phyloP scores from a whole-genome alignment of 92 coral and sea anemone species.

The Pocillopora meandrina region DNA sequence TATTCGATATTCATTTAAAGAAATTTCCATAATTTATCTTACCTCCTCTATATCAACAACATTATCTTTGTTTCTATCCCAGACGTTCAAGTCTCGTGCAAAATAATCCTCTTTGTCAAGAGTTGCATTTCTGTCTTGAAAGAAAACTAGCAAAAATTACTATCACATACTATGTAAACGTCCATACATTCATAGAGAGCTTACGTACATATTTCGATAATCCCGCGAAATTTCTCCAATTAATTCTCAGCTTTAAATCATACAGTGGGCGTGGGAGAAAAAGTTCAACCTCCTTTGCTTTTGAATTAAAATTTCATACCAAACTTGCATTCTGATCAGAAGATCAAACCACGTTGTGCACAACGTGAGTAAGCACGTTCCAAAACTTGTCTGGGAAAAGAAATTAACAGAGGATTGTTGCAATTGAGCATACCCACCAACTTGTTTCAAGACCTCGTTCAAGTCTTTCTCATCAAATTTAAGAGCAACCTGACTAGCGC shows the following conservation, averaged over 20 bases:
- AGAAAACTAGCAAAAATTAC: neutral
- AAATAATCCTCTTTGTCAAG: constrained; percentile 59
- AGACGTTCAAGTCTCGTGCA: constrained; percentile 69
- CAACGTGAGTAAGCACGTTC: too few relatives aligned
- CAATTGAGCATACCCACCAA: constrained; percentile 9
- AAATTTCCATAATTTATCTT: neutral
- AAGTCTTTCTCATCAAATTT: neutral
- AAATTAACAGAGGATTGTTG: neutral
- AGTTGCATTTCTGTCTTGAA: constrained; percentile 46
- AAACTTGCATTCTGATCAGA: too few relatives aligned
- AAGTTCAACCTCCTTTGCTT: too few relatives aligned
- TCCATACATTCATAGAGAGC: too few relatives aligned
- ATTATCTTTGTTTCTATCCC: constrained; percentile 83
- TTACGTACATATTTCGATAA: too few relatives aligned
- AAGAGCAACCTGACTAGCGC: constrained; percentile 38
- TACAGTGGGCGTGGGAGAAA: too few relatives aligned
- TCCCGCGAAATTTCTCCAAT: too few relatives aligned
- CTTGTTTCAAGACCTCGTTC: constrained; percentile 3
- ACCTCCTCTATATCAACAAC: constrained; percentile 84
- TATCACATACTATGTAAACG: neutral
- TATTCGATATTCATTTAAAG: neutral
- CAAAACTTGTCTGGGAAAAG: too few relatives aligned
- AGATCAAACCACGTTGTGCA: too few relatives aligned
- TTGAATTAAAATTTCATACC: too few relatives aligned
- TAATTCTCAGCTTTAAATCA: too few relatives aligned